Conservation (phyloP, 2,797 vertebrate genomes). For the Micropoecilia bifurca region DNA sequence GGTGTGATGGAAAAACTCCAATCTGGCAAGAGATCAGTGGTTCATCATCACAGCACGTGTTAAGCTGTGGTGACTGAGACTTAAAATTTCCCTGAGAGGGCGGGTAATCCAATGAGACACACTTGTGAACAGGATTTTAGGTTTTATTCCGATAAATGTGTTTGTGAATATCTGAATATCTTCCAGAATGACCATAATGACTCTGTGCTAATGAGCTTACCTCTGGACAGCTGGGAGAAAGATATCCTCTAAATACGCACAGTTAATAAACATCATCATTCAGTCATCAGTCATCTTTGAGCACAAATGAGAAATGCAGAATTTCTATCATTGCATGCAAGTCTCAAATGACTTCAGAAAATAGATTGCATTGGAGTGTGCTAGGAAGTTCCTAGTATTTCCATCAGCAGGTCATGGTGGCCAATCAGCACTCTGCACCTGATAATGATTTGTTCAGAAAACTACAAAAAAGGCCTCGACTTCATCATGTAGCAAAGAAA, state of each 20-base stretch:
- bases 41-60: constrained; percentile 3
- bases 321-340: background rate
- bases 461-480: background rate
- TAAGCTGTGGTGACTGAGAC: constrained; percentile 2
- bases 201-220: background rate
- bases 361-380: background rate
- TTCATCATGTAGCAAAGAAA: background rate
- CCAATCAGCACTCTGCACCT: background rate
- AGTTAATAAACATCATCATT: background rate
- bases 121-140: background rate
- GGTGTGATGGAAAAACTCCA: constrained; percentile 8
- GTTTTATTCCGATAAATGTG: background rate
- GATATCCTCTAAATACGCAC: background rate
- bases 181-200: background rate
- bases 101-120: background rate
- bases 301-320: background rate
- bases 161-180: background rate
- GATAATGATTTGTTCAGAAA: background rate
- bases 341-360: background rate
- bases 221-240: background rate
- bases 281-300: background rate
- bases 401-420: background rate
- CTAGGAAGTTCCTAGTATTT: background rate
- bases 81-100: background rate
- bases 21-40: constrained; percentile 12